phyloP scores from a whole-genome alignment of 2,113 vertebrate species.

The Orientallactaga bullata region DNA sequence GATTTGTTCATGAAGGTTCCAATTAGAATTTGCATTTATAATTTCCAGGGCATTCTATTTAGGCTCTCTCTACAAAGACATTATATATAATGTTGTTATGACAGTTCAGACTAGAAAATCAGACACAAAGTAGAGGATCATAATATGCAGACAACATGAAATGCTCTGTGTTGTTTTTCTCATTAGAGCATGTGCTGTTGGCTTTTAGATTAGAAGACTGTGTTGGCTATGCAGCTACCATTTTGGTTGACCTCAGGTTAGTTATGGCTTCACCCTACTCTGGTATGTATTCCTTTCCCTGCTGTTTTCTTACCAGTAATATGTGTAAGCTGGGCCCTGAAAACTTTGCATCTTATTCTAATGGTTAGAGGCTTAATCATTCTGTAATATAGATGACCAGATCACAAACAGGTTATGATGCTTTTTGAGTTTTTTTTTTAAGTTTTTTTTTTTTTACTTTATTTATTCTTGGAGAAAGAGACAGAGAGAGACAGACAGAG shows the following conservation, averaged over 20 bases:
- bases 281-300: neutral
- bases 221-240: neutral
- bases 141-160: neutral
- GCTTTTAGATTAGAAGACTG: neutral
- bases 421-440: neutral
- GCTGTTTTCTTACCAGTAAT: neutral
- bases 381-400: neutral
- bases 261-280: neutral
- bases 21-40: constrained; percentile 1
- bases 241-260: neutral
- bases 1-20: constrained; percentile 6
- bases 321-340: neutral
- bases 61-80: neutral
- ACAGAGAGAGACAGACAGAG: too few species aligned
- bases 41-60: neutral
- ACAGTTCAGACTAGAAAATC: neutral
- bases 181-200: neutral
- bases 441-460: too few species aligned
- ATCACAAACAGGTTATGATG: neutral
- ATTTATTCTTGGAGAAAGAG: too few species aligned
- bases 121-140: neutral
- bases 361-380: neutral
- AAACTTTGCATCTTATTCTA: constrained; percentile 2
- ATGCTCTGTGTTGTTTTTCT: neutral
- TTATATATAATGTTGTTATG: neutral